These are phyloP conservation scores for Drosophila tripunctata DNA, from an alignment of 2,888 invertebrate genomes.

Conservation along the genomic window DNA sequence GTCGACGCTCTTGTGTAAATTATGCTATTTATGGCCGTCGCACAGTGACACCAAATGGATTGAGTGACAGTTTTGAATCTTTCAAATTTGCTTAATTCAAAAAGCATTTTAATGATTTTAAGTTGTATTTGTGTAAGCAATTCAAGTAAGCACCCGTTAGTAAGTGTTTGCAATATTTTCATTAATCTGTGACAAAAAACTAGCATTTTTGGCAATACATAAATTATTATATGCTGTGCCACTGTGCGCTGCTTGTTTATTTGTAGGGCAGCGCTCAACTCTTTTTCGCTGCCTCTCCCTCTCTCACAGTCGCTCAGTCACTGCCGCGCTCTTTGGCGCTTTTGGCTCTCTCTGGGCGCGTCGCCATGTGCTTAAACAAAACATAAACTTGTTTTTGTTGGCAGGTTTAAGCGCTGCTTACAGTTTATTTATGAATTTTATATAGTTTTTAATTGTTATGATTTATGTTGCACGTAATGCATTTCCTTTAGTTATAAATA, in stretches of 20 bases:
- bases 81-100: neutral
- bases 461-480: slow-evolving; percentile 24
- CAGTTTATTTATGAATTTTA: slow-evolving; percentile 42
- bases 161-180: no score
- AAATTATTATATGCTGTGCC: neutral
- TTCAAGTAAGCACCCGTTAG: no score
- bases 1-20: slow-evolving; percentile 69
- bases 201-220: neutral
- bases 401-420: slow-evolving; percentile 48
- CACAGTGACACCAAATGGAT: slow-evolving; percentile 33
- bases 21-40: slow-evolving; percentile 63
- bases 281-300: slow-evolving; percentile 6
- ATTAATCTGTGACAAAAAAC: no score
- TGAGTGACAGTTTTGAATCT: neutral
- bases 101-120: neutral
- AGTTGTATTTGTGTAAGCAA: no score
- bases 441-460: slow-evolving; percentile 23
- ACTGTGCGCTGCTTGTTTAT: slow-evolving; percentile 34
- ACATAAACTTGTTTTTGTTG: slow-evolving; percentile 69
- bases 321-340: slow-evolving; percentile 1
- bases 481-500: neutral
- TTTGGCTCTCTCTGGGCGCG: slow-evolving; percentile 23
- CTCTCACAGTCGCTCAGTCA: no score
- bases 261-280: slow-evolving; percentile 38
- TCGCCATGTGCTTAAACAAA: slow-evolving; percentile 68